A percentile compares a stretch with the other conserved stretches of the same genome.
Conservation (phyloP, 2,797 vertebrate genomes). For the Aeoliscus strigatus region DNA sequence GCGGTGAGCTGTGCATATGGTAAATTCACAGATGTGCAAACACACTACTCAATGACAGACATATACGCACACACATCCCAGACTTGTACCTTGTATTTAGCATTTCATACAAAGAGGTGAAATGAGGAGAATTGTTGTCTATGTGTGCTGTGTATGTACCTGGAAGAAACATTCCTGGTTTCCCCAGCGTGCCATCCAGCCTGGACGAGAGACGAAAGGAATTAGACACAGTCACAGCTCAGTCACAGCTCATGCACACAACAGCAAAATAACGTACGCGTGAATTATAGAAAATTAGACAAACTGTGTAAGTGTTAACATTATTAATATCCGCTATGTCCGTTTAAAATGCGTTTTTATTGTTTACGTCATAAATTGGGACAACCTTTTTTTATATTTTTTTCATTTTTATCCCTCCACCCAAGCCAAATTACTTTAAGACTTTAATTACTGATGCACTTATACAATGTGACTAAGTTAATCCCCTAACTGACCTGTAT, state of each 20-base stretch:
- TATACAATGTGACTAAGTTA: conserved; percentile 21
- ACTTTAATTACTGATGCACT: conserved; percentile 16
- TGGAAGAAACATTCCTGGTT: conserved; percentile 87
- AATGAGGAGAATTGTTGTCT: conserved; percentile 35
- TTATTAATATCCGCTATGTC: too few species aligned
- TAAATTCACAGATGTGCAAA: conserved; percentile 7
- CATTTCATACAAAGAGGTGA: conserved; percentile 31
- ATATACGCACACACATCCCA: conserved; percentile 11
- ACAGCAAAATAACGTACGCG: too few species aligned
- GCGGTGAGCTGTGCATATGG: too few species aligned
- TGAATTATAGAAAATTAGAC: too few species aligned
- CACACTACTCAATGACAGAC: conserved; percentile 2
- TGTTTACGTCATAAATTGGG: too few species aligned
- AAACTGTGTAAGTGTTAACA: too few species aligned
- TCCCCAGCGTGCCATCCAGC: conserved; percentile 85
- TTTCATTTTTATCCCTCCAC: not conserved
- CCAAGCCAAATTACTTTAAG: conserved; percentile 12
- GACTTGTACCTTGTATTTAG: conserved; percentile 32
- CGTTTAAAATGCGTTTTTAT: too few species aligned
- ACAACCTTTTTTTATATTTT: too few species aligned
- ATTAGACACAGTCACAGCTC: not conserved
- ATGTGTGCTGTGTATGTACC: conserved; percentile 65
- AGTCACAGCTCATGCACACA: too few species aligned
- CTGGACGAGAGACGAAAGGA: conserved; percentile 56
- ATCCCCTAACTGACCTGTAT: conserved; percentile 22